phyloP scores from a whole-genome alignment of 2,888 invertebrate species.

The Macrosoma leucophasiata region DNA sequence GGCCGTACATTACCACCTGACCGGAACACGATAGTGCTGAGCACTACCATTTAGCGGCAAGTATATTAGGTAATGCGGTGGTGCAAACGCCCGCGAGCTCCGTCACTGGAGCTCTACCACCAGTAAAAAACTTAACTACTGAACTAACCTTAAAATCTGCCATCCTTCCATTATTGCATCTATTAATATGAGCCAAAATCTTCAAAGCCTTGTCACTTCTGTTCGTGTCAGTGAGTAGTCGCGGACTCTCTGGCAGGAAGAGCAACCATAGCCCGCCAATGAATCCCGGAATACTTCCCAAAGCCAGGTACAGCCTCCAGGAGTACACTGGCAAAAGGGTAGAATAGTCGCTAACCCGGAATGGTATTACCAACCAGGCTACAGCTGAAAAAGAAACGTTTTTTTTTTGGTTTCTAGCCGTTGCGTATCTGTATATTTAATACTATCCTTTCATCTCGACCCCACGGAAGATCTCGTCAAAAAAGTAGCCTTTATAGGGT shows the following conservation, averaged over 20 bases:
- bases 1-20: too few relatives aligned
- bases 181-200: constrained; percentile 75
- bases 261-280: constrained; percentile 75
- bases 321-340: constrained; percentile 74
- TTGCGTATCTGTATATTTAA: too few relatives aligned
- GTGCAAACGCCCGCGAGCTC: too few relatives aligned
- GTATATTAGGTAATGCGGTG: too few relatives aligned
- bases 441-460: too few relatives aligned
- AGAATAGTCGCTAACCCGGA: constrained; percentile 39
- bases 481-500: too few relatives aligned
- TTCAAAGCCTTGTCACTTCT: constrained; percentile 73
- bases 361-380: constrained; percentile 80
- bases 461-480: too few relatives aligned
- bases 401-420: too few relatives aligned
- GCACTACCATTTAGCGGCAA: too few relatives aligned
- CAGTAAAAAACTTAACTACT: too few relatives aligned
- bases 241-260: constrained; percentile 82
- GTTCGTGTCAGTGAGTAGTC: constrained; percentile 78
- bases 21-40: too few relatives aligned
- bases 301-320: constrained; percentile 82
- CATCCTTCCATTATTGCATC: constrained; percentile 62
- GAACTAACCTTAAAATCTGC: constrained; percentile 69
- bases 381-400: constrained; percentile 57
- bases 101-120: too few relatives aligned
- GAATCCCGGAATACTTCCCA: constrained; percentile 79